Percentiles rank a stretch among this genome's conserved stretches.
These are phyloP conservation scores for Merops nubicus DNA, from an alignment of 2,113 vertebrate species.

Conservation along the genomic window DNA sequence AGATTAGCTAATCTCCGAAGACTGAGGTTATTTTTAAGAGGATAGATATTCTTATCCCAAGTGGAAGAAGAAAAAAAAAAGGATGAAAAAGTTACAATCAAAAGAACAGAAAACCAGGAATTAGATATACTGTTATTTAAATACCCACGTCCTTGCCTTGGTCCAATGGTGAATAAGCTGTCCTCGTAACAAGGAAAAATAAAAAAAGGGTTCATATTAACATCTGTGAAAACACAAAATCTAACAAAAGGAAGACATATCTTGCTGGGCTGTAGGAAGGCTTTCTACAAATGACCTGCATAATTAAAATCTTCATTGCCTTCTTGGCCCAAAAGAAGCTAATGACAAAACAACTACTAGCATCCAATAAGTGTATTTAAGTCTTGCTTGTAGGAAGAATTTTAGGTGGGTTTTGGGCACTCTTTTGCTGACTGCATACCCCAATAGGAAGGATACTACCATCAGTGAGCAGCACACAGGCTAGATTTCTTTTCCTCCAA, in stretches of 20 bases:
- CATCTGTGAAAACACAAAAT: not conserved
- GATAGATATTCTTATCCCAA: not conserved
- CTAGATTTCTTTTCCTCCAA: too few relatives aligned
- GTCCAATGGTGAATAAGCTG: not conserved
- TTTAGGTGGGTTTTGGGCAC: not conserved
- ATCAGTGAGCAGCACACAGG: too few relatives aligned
- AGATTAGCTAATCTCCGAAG: not conserved
- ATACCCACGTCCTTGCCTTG: not conserved
- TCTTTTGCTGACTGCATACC: too few relatives aligned
- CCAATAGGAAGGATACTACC: too few relatives aligned
- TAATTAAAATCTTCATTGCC: conserved; percentile 31
- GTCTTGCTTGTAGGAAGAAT: not conserved
- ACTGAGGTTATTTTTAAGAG: not conserved
- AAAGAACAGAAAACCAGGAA: not conserved
- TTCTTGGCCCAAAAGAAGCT: conserved; percentile 6
- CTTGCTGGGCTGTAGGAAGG: not conserved
- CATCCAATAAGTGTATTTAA: not conserved
- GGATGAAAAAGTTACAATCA: not conserved
- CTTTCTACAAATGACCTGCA: not conserved
- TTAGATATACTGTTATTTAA: not conserved
- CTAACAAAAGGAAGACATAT: not conserved
- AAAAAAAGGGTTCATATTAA: not conserved
- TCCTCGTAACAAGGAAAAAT: not conserved
- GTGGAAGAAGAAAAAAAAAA: rapidly evolving
- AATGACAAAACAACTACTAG: conserved; percentile 2